phyloP scores from a whole-genome alignment of 53 echinoderm and acorn worm genomes.

The Holothuria scabra region DNA sequence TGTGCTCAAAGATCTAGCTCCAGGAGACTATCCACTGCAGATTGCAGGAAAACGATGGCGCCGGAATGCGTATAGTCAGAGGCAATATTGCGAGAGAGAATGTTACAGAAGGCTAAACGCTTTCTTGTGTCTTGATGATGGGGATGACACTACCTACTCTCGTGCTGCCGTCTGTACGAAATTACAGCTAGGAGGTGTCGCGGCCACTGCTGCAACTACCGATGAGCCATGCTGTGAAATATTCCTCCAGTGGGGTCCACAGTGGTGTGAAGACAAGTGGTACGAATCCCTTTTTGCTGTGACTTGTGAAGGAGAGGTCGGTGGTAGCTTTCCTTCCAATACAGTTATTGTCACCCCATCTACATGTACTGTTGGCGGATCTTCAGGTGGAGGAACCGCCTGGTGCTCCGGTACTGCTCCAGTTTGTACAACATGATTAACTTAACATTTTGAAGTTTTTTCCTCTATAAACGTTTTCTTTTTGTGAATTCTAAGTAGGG shows the following conservation, averaged over 20 bases:
- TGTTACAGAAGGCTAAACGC: conserved; percentile 7
- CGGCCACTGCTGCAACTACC: too few relatives aligned
- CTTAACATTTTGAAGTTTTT: too few relatives aligned
- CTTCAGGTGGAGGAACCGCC: too few relatives aligned
- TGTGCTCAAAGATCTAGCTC: conserved; percentile 16
- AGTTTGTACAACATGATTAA: too few relatives aligned
- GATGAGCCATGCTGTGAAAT: conserved; percentile 33
- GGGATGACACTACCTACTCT: not conserved
- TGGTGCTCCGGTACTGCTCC: too few relatives aligned
- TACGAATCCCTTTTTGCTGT: not conserved
- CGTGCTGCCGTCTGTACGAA: conserved; percentile 8
- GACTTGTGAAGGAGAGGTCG: too few relatives aligned
- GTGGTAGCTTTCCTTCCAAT: too few relatives aligned
- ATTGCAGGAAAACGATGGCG: conserved; percentile 20
- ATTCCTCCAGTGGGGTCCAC: conserved; percentile 24
- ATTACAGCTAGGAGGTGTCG: not conserved
- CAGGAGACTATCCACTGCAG: not conserved
- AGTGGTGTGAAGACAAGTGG: conserved; percentile 25
- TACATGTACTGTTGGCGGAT: too few relatives aligned
- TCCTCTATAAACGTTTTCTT: too few relatives aligned
- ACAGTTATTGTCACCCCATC: too few relatives aligned
- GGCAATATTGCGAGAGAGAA: conserved; percentile 3
- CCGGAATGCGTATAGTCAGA: not conserved
- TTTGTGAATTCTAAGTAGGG: too few relatives aligned
- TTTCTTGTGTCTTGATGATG: conserved; percentile 24